These are phyloP conservation scores for Tragelaphus scriptus DNA, from an alignment of 2,113 vertebrate species.

Conservation along the genomic window DNA sequence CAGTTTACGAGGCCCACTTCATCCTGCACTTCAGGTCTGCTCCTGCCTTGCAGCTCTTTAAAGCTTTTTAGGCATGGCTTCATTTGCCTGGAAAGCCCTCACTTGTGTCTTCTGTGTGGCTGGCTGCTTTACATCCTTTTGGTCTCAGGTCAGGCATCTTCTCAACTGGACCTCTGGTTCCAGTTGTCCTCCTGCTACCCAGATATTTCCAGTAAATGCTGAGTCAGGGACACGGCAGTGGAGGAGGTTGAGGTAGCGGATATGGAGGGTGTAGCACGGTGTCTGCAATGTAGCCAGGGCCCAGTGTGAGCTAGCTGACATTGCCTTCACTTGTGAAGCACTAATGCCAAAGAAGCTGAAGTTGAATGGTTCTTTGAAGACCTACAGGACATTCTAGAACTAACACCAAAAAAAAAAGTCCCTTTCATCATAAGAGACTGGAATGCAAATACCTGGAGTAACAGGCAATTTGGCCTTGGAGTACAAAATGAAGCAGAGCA, in stretches of 20 bases:
- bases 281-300: background rate
- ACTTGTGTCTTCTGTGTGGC: background rate
- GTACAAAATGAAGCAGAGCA: background rate
- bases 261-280: background rate
- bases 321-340: background rate
- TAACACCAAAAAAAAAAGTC: background rate
- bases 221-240: background rate
- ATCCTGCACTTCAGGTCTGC: background rate
- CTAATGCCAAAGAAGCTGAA: background rate
- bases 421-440: background rate
- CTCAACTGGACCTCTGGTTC: background rate
- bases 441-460: background rate
- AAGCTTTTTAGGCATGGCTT: background rate
- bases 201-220: background rate
- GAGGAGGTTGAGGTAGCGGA: background rate
- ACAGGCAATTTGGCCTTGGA: background rate
- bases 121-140: background rate
- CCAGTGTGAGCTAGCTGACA: background rate
- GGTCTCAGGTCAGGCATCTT: background rate
- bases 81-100: background rate
- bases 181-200: background rate
- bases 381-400: background rate
- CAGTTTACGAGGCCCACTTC: background rate
- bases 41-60: background rate
- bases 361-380: background rate